These are phyloP conservation scores for Fistularia tabacaria DNA, from an alignment of 2,797 vertebrate species.

Conservation along the genomic window DNA sequence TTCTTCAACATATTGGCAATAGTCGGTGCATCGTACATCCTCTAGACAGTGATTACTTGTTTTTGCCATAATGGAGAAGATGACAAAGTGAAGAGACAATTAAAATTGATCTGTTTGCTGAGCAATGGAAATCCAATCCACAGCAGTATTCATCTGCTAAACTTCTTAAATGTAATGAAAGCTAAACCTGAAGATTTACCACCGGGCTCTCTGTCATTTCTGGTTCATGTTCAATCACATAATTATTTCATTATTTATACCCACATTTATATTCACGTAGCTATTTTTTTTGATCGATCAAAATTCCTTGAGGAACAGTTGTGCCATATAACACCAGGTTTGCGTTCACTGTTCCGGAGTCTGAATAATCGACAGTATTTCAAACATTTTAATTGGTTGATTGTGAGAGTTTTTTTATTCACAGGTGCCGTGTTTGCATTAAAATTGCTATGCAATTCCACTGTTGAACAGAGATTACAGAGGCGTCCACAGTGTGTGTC, in stretches of 20 bases:
- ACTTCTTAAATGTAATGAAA: conserved; percentile 34
- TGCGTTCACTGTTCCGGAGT: conserved; percentile 9
- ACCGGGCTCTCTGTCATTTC: background rate
- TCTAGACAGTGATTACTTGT: conserved; percentile 59
- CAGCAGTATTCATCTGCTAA: conserved; percentile 42
- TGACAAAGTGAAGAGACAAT: conserved; percentile 58
- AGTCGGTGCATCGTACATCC: conserved; percentile 37
- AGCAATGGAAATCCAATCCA: conserved; percentile 62
- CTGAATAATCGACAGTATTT: conserved; percentile 1
- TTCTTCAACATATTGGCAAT: conserved; percentile 35
- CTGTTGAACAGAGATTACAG: too few relatives aligned
- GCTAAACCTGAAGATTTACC: conserved; percentile 28
- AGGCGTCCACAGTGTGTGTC: too few relatives aligned
- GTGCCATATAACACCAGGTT: conserved; percentile 5
- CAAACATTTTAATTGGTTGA: conserved; percentile 3
- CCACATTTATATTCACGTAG: background rate
- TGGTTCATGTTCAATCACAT: background rate
- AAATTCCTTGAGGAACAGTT: conserved; percentile 9
- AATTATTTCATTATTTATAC: background rate
- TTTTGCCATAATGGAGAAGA: conserved; percentile 53
- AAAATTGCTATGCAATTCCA: too few relatives aligned
- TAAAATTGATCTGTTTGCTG: conserved; percentile 65
- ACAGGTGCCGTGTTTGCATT: background rate
- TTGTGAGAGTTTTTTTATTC: conserved; percentile 1
- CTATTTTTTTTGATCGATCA: conserved; percentile 11